Evolutionary conservation across 2,797 vertebrate species (phyloP).

Genomic region (Threskiornis aethiopicus): DNA sequence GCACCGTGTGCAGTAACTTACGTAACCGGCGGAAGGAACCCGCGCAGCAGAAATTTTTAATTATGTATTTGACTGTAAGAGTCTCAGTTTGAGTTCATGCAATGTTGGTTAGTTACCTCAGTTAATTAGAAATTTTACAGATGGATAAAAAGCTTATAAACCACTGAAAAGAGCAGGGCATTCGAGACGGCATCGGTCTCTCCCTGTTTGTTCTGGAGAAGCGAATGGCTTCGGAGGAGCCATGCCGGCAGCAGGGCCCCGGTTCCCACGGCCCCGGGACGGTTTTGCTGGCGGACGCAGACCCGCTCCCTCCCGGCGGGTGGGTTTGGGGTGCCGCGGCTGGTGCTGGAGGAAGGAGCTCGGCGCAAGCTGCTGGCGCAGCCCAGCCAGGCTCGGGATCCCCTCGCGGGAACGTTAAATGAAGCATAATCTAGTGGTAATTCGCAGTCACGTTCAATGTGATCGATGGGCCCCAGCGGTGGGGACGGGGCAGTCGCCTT

Average conservation of each 20-base stretch:
- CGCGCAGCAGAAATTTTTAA: constrained; percentile 22
- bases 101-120: constrained; percentile 5
- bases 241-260: rapidly evolving
- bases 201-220: background rate
- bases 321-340: rapidly evolving
- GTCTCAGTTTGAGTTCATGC: background rate
- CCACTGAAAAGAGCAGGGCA: background rate
- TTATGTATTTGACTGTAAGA: constrained; percentile 13
- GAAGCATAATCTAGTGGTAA: background rate
- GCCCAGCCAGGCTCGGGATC: background rate
- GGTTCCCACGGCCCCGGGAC: rapidly evolving
- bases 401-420: rapidly evolving
- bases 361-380: rapidly evolving
- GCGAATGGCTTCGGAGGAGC: rapidly evolving
- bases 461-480: background rate
- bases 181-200: background rate
- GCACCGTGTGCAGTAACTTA: background rate
- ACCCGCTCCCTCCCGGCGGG: rapidly evolving
- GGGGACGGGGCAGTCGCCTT: background rate
- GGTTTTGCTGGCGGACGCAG: background rate
- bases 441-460: rapidly evolving
- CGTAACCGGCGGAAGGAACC: background rate
- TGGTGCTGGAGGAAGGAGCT: rapidly evolving
- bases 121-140: constrained; percentile 54
- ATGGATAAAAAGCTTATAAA: constrained; percentile 27